Evolutionary conservation across 2,797 vertebrate species (phyloP).

Genomic region (Staurois parvus): DNA sequence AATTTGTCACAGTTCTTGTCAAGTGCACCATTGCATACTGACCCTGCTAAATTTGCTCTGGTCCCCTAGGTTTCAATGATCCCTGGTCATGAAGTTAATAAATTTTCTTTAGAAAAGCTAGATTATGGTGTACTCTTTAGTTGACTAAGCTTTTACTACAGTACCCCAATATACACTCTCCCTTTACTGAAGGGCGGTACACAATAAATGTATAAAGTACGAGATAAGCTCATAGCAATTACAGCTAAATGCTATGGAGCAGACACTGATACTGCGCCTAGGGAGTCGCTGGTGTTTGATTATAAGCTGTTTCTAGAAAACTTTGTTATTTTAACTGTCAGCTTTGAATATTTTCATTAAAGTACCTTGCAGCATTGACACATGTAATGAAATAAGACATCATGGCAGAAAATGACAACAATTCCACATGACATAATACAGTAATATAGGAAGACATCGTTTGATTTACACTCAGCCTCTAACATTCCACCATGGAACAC

Average conservation of each 20-base stretch:
- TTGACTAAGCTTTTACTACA: no score
- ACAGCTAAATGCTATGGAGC: neutral
- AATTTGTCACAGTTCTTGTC: no score
- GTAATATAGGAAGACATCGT: constrained; percentile 21
- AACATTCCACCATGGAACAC: neutral
- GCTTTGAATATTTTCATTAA: constrained; percentile 17
- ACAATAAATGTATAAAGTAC: neutral
- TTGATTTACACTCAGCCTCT: neutral
- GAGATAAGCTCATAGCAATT: constrained; percentile 12
- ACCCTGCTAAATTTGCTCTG: no score
- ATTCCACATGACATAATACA: constrained; percentile 40
- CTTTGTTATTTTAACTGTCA: constrained; percentile 11
- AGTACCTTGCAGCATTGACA: constrained; percentile 24
- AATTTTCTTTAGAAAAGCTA: no score
- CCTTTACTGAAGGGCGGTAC: no score
- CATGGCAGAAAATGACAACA: constrained; percentile 14
- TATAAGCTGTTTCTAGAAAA: neutral
- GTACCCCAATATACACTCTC: no score
- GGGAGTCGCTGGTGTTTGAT: neutral
- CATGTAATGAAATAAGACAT: constrained; percentile 22
- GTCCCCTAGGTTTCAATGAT: no score
- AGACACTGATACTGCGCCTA: neutral
- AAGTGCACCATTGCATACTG: no score
- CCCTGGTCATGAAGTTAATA: no score
- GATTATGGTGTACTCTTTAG: no score